Evolutionary conservation across 2,888 invertebrate species (phyloP), one percentile per base, ranked within the genome.

Genomic region (Agonopterix alstromeriana): DNA sequence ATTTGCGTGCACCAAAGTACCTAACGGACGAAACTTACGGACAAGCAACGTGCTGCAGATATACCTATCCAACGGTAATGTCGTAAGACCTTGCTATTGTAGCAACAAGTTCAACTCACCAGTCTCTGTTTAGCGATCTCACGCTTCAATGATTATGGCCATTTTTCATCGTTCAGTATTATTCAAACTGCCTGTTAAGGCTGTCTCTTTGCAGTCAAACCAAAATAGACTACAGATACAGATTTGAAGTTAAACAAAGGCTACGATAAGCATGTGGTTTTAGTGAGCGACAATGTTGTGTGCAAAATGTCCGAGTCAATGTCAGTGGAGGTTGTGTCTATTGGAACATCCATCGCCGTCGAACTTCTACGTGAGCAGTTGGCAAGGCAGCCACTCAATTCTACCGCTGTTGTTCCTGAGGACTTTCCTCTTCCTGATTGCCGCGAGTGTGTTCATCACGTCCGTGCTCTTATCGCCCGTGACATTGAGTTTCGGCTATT

Each of bases 311-410:
- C 54, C 61, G 44, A 61, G 47, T 50, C 66, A 73, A 46, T 75
- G 68, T 52, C 61, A 63, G 45, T 73, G 75, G 73, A 74, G 73
- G 52, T 60, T 71, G 70, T 76, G 65, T 57, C 46, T 59, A 49
- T 53, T 80, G 45, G 73, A 72, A 58, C 77, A 78, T 53, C 61
- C 73, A 47, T 72, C 63, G 49, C 77, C 80, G 36, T 59, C 69
- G 8, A 67, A 78, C 49, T 81, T 81, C 70, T 77, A 77, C 74
- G 74, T 78, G 75, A 79, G 81, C 67, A 63, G 76, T 53, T 80
- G 80, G 78, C 80, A 79, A 67, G 64, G 53, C 50, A 75, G 66
- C 60, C 72, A 72, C 42, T 73, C 77, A 35, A 64, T 72, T 46
- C 58, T 71, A 47, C 77, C 77, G 35, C 68, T 81, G 48, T 54